Conservation (phyloP, 1,140 invertebrate genomes). For the Drosophila navojoa region DNA sequence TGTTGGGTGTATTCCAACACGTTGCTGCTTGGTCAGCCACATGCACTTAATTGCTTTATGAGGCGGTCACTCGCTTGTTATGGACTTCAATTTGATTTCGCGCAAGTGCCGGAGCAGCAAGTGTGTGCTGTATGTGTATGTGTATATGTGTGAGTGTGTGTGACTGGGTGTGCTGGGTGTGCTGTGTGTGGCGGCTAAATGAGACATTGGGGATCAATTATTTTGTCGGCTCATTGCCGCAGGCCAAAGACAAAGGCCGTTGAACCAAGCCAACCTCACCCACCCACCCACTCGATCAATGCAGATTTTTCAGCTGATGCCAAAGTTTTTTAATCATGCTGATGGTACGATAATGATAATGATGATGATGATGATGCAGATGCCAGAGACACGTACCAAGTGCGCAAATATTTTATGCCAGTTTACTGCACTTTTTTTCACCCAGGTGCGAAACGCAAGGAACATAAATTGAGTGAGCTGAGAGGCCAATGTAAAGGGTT, state of each 20-base stretch:
- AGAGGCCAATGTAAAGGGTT: neutral
- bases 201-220: conserved; percentile 79
- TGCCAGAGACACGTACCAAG: conserved; percentile 54
- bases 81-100: conserved; percentile 80
- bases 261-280: conserved; percentile 42
- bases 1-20: conserved; percentile 64
- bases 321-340: conserved; percentile 78
- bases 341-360: conserved; percentile 45
- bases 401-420: conserved; percentile 65
- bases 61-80: conserved; percentile 79
- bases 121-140: neutral
- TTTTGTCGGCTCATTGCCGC: conserved; percentile 59
- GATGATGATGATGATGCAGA: conserved; percentile 32
- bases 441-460: conserved; percentile 47
- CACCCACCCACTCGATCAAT: conserved; percentile 41
- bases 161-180: conserved; percentile 13
- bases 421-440: conserved; percentile 64
- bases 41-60: conserved; percentile 82
- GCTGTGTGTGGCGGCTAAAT: conserved; percentile 39
- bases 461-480: neutral
- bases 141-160: conserved; percentile 11
- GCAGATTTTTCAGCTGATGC: conserved; percentile 60
- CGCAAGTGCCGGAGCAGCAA: conserved; percentile 37
- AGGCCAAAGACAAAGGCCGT: conserved; percentile 59
- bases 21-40: conserved; percentile 80